Percentiles rank a stretch among this genome's conserved stretches.
These are phyloP conservation scores for Polymixis flavicincta DNA, from an alignment of 2,888 invertebrate genomes.

Conservation along the genomic window DNA sequence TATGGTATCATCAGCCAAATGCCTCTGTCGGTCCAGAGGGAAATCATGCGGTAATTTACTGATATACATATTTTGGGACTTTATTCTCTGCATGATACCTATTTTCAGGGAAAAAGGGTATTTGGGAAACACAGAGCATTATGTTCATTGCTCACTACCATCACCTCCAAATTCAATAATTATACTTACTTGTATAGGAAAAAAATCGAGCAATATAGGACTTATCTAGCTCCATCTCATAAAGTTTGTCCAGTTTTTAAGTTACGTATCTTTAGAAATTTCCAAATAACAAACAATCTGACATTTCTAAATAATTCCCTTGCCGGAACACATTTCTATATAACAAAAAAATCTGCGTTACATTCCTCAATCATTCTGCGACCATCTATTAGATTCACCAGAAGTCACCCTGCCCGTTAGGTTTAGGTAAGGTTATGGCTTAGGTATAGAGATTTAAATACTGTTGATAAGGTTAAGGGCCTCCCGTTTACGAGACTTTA, in stretches of 20 bases:
- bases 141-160: background rate
- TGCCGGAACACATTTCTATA: background rate
- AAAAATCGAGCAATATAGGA: no score
- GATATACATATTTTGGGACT: slow-evolving; percentile 21
- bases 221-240: no score
- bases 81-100: background rate
- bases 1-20: slow-evolving; percentile 25
- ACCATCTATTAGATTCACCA: background rate
- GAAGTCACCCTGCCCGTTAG: no score
- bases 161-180: no score
- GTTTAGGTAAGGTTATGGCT: background rate
- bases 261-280: background rate
- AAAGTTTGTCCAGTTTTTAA: background rate
- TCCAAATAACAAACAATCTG: no score
- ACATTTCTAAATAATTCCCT: background rate
- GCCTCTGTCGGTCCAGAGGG: slow-evolving; percentile 30
- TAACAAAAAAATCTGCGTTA: background rate
- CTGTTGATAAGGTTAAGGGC: background rate
- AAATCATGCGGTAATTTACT: slow-evolving; percentile 44
- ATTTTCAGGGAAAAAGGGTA: background rate
- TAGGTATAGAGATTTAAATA: no score
- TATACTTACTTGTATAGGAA: background rate
- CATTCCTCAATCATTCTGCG: background rate
- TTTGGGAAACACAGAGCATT: background rate
- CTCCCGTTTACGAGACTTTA: background rate